A percentile compares a stretch with the other conserved stretches of the same genome.
Evolutionary conservation across 2,797 vertebrate genomes (phyloP).

Genomic region (Myoxocephalus aenaeus): DNA sequence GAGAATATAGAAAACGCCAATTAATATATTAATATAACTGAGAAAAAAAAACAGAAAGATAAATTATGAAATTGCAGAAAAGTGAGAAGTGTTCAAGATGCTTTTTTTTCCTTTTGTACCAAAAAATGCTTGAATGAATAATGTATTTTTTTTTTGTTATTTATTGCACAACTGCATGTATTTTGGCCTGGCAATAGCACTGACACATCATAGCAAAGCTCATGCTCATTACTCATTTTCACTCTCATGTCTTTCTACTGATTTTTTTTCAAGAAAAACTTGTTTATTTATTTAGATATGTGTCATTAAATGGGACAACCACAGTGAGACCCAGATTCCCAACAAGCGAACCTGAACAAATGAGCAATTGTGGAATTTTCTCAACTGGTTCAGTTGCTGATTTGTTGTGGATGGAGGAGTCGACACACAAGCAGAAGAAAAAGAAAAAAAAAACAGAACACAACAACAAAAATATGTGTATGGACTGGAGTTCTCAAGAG

Average conservation of each 20-base stretch:
- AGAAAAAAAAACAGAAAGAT: neutral
- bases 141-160: neutral
- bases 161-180: neutral
- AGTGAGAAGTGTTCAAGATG: neutral
- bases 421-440: neutral
- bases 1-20: neutral
- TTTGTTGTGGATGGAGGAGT: neutral
- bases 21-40: neutral
- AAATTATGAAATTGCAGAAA: neutral
- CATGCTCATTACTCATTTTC: neutral
- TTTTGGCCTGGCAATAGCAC: neutral
- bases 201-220: neutral
- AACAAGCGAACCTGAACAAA: neutral
- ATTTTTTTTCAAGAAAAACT: conserved; percentile 5
- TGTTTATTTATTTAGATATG: too few species aligned
- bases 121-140: neutral
- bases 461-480: neutral
- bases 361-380: conserved; percentile 1
- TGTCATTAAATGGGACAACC: conserved; percentile 35
- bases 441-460: neutral
- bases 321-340: conserved; percentile 19
- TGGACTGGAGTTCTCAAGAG: neutral
- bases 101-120: neutral
- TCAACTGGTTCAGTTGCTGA: conserved; percentile 13
- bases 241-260: neutral